These are phyloP conservation scores for Galeopterus variegatus DNA, from an alignment of 2,113 vertebrate species.

Conservation along the genomic window DNA sequence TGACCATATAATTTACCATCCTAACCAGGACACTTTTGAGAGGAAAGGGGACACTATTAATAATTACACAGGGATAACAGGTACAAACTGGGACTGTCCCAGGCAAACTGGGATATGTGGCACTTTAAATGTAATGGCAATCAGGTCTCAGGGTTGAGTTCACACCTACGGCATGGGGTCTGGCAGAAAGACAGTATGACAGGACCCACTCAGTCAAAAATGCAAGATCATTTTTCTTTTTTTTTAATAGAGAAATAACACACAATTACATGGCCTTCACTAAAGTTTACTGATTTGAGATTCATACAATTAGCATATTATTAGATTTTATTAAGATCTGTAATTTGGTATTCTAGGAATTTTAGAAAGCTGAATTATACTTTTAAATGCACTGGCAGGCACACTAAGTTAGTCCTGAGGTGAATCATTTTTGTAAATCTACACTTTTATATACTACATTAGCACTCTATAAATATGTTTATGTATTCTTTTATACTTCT, in stretches of 20 bases:
- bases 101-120: neutral
- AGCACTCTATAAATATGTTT: neutral
- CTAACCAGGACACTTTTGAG: neutral
- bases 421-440: constrained; percentile 38
- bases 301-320: constrained; percentile 38
- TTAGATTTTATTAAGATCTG: constrained; percentile 49
- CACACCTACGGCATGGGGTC: neutral
- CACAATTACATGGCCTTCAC: neutral
- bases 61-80: constrained; percentile 54
- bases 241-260: neutral
- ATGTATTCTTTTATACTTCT: constrained; percentile 51
- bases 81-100: neutral
- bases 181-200: neutral
- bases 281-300: neutral
- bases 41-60: constrained; percentile 33
- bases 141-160: neutral
- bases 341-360: constrained; percentile 33
- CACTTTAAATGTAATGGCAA: neutral
- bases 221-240: neutral
- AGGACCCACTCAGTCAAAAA: neutral
- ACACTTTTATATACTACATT: constrained; percentile 49
- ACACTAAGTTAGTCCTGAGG: constrained; percentile 1
- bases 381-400: neutral
- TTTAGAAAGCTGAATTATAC: constrained; percentile 59
- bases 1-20: neutral